Evolutionary conservation across 2,113 vertebrate genomes (phyloP).

Genomic region (Junco hyemalis): DNA sequence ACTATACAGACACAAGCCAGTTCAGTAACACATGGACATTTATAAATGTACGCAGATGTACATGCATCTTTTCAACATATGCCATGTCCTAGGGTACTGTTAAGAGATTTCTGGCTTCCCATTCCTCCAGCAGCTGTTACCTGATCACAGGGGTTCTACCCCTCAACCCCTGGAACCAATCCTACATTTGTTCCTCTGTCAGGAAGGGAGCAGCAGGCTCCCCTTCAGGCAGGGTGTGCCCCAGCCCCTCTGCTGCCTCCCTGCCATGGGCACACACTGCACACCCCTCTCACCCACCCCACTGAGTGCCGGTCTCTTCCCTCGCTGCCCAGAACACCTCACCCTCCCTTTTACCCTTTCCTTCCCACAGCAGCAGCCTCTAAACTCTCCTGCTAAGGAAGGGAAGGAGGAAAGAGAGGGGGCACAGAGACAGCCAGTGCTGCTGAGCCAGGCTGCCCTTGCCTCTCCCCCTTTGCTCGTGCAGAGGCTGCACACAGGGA

Average conservation of each 20-base stretch:
- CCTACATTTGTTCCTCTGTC: neutral
- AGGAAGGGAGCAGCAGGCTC: neutral
- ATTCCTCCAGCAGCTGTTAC: neutral
- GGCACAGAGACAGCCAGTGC: neutral
- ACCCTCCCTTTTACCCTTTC: neutral
- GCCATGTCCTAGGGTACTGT: neutral
- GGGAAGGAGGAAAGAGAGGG: neutral
- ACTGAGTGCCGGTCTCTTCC: neutral
- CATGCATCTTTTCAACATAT: neutral
- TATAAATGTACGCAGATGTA: neutral
- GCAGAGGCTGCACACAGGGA: neutral
- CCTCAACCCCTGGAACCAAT: neutral
- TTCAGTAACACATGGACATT: neutral
- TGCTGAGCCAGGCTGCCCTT: neutral
- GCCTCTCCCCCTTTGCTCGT: accelerated
- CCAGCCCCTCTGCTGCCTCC: neutral
- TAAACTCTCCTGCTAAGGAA: neutral
- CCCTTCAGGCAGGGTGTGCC: neutral
- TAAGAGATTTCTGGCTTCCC: neutral
- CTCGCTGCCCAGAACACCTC: neutral
- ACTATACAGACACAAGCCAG: neutral
- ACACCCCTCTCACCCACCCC: neutral
- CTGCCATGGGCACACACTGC: neutral
- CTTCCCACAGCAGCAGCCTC: neutral
- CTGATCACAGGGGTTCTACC: neutral